Evolutionary conservation across 92 coral and sea anemone genomes (phyloP), one percentile per base, ranked within the genome.

Genomic region (Diadumene lineata): DNA sequence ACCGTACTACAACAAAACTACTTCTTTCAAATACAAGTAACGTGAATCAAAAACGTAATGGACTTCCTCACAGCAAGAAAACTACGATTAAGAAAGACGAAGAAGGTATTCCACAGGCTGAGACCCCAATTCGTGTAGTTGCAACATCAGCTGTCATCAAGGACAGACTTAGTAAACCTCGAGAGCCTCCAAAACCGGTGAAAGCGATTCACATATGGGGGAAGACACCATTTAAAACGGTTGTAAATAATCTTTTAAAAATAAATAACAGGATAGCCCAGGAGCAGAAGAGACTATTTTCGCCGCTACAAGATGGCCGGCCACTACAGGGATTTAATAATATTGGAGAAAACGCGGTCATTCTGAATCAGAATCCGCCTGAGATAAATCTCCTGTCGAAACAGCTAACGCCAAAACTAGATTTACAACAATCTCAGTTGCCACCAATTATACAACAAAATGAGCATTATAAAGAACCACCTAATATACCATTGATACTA

Each of bases 181-280:
- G 72, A 32, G 70, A 84, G 2, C 70, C 83, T 27, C 82, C 76
- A 18, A 62, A 75, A 24, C 96, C 91, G 17, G 72, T 89, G 56
- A 94, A 94, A 64, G 97, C 98, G 2, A 91, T 94, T 68, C 98
- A 94, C 71, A 84, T 94, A 17, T 94, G 97, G 90, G 98, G 98
- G 18, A 73, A 92, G 1, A 92, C 97, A 1, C 98, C 98, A 0
- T 94, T 88, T 69, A 94, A 91, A 48, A 89, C 93, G 3, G 92
- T 94, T 55, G 11, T 94, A 53, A 69, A 74, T 44, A 92, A 90
- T 60, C 88, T 94, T 3, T 70, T 73, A 26, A 83, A 77, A 70
- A 75, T 91, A 71, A 88, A 87, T 78, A 73, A 65, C 11, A 81
- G 83, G 15, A 60, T 87, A 19, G 76, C 70, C 24, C 79, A 79